Percentiles rank a stretch among this genome's conserved stretches.
phyloP scores from a whole-genome alignment of 2,113 vertebrate species.

The Puffinus mauretanicus region DNA sequence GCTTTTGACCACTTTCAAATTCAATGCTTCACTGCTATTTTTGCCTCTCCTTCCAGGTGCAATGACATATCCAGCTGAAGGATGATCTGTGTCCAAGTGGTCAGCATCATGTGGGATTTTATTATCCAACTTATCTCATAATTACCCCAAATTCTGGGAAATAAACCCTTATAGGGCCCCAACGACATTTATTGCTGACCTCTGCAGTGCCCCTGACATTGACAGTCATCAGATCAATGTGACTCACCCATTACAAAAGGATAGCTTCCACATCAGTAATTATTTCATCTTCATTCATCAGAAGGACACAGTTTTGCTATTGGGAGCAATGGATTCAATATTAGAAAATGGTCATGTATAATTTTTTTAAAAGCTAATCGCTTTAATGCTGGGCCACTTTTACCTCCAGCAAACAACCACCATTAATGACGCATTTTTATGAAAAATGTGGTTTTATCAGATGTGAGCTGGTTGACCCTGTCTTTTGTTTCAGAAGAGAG shows the following conservation, averaged over 20 bases:
- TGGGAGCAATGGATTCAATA: not conserved
- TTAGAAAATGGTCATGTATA: not conserved
- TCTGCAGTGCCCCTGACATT: not conserved
- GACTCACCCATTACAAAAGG: not conserved
- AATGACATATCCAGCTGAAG: not conserved
- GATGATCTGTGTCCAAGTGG: not conserved
- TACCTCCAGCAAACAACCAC: not conserved
- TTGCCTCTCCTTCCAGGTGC: not conserved
- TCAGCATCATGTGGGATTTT: not conserved
- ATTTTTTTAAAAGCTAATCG: fast-evolving
- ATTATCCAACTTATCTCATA: not conserved
- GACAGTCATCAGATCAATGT: not conserved
- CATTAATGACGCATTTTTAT: not conserved
- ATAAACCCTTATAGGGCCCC: not conserved
- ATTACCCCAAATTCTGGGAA: not conserved
- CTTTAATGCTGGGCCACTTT: not conserved
- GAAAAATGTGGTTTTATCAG: not conserved
- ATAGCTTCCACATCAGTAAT: not conserved
- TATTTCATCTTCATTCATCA: not conserved
- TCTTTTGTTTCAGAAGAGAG: not conserved
- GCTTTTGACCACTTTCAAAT: not conserved
- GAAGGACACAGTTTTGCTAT: not conserved
- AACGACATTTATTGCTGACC: not conserved
- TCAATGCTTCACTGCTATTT: not conserved
- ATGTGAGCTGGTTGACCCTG: not conserved